A percentile compares a stretch with the other conserved stretches of the same genome.
phyloP scores from a whole-genome alignment of 2,797 vertebrate genomes.

The Gephyroberyx darwinii region DNA sequence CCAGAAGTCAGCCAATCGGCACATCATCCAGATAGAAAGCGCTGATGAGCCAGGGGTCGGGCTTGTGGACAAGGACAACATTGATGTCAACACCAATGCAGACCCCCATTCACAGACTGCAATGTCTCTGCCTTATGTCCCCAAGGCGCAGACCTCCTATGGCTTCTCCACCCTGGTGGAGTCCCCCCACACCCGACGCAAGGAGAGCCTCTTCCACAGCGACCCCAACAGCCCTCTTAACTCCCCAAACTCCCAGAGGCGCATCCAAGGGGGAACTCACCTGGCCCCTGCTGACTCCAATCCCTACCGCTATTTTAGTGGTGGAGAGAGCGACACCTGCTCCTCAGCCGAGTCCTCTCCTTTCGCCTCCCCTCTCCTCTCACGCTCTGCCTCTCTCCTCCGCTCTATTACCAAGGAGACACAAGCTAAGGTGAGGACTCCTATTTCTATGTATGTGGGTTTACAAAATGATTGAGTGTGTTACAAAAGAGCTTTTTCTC shows the following conservation, averaged over 20 bases:
- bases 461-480: not conserved
- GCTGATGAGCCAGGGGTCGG: slow-evolving; percentile 85
- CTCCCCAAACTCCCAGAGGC: slow-evolving; percentile 87
- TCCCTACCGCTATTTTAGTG: slow-evolving; percentile 92
- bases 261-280: slow-evolving; percentile 78
- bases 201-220: slow-evolving; percentile 95
- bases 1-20: slow-evolving; percentile 87
- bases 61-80: slow-evolving; percentile 22
- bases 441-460: not conserved
- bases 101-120: slow-evolving; percentile 93
- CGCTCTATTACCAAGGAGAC: slow-evolving; percentile 93
- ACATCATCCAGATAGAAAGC: slow-evolving; percentile 96
- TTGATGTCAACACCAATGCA: slow-evolving; percentile 80
- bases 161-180: slow-evolving; percentile 93
- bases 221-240: slow-evolving; percentile 90
- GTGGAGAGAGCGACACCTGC: slow-evolving; percentile 95
- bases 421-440: slow-evolving; percentile 86
- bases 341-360: slow-evolving; percentile 96
- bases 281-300: slow-evolving; percentile 86
- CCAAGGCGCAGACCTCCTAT: slow-evolving; percentile 96
- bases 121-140: slow-evolving; percentile 93
- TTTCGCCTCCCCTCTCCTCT: slow-evolving; percentile 92
- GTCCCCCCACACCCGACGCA: slow-evolving; percentile 94
- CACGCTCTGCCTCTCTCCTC: slow-evolving; percentile 92
- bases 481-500: slow-evolving; percentile 12